Conservation (phyloP, 2,888 invertebrate species). For the Psylliodes chrysocephalus region DNA sequence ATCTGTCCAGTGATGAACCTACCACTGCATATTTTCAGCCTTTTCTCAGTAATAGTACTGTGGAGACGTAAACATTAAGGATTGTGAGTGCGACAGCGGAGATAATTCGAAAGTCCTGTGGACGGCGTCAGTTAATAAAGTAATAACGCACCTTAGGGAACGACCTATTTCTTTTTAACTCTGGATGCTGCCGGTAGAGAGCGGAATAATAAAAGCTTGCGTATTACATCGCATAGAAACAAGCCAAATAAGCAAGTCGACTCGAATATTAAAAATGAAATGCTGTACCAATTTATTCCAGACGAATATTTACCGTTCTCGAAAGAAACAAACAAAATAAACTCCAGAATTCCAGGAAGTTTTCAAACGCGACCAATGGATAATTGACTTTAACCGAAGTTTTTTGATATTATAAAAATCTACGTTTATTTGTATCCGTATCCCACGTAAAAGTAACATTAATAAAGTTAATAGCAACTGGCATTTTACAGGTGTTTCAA, state of each 20-base stretch:
- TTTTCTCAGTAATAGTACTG: conserved; percentile 46
- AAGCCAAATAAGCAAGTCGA: conserved; percentile 11
- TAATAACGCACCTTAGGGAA: conserved; percentile 60
- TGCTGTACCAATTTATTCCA: conserved; percentile 22
- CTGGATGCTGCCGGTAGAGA: conserved; percentile 1
- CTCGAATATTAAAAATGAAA: conserved; percentile 26
- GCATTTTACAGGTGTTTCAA: too few species aligned
- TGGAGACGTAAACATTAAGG: conserved; percentile 57
- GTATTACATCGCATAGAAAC: background rate
- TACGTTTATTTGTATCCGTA: too few species aligned
- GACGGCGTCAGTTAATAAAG: conserved; percentile 61
- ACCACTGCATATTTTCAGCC: conserved; percentile 28
- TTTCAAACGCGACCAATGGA: background rate
- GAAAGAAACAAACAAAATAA: conserved; percentile 19
- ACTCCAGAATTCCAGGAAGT: background rate
- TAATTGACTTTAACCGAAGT: conserved; percentile 4
- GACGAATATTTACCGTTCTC: conserved; percentile 16
- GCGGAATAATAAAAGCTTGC: conserved; percentile 23
- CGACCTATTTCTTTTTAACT: conserved; percentile 38
- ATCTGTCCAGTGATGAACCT: background rate
- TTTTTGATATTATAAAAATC: background rate
- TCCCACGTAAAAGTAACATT: too few species aligned
- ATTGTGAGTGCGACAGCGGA: conserved; percentile 58
- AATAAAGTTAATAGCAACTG: too few species aligned
- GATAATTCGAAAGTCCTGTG: conserved; percentile 59